These are phyloP conservation scores for Sinocyclocheilus rhinocerous DNA, from an alignment of 2,113 vertebrate genomes.

Conservation along the genomic window DNA sequence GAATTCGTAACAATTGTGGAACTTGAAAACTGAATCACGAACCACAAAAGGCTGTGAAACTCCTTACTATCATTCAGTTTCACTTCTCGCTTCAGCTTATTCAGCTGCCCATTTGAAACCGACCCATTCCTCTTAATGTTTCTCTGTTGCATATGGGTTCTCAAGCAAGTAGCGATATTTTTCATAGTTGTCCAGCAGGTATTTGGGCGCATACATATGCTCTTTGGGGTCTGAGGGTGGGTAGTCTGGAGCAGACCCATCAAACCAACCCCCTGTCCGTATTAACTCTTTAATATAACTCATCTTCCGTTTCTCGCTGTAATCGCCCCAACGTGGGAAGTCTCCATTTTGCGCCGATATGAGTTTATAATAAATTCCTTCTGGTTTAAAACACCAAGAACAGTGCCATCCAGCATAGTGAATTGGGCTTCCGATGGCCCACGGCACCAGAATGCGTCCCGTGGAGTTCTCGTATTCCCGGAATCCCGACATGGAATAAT, in stretches of 20 bases:
- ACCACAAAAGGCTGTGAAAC: neutral
- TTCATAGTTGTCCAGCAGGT: constrained; percentile 80
- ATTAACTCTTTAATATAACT: constrained; percentile 84
- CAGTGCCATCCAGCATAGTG: constrained; percentile 92
- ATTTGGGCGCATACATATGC: constrained; percentile 88
- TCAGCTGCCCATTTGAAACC: neutral
- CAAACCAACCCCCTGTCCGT: constrained; percentile 88
- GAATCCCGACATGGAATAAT: constrained; percentile 84
- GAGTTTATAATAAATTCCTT: constrained; percentile 87
- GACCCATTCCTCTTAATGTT: neutral
- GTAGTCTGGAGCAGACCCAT: constrained; percentile 82
- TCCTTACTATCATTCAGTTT: neutral
- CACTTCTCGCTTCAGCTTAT: neutral
- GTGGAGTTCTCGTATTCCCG: constrained; percentile 84
- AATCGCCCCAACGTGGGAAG: constrained; percentile 90
- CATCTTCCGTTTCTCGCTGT: constrained; percentile 84
- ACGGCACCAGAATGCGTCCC: constrained; percentile 82
- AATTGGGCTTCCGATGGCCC: constrained; percentile 85
- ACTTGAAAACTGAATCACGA: neutral
- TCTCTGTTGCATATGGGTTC: constrained; percentile 76
- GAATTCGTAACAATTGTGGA: neutral
- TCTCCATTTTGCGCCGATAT: constrained; percentile 88
- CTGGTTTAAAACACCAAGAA: constrained; percentile 88
- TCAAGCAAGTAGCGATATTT: constrained; percentile 82
- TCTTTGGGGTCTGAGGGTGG: constrained; percentile 81